Evolutionary conservation across 2,113 vertebrate genomes (phyloP).

Genomic region (Mohoua ochrocephala): DNA sequence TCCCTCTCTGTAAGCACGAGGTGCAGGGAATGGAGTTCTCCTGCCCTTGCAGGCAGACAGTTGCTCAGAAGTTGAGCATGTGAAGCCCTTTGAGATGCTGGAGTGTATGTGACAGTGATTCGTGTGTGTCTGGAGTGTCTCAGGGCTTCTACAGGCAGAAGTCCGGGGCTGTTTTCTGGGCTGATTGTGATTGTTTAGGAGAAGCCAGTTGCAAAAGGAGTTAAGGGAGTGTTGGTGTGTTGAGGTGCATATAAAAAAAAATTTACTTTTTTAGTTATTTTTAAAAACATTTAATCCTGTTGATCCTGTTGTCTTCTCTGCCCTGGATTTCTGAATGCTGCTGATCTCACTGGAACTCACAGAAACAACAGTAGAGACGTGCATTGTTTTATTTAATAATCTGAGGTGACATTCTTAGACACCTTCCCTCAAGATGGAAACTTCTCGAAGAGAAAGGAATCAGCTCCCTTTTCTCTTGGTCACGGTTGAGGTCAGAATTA

Average conservation of each 20-base stretch:
- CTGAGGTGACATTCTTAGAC: background rate
- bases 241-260: background rate
- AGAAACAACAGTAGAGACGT: background rate
- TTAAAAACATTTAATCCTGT: background rate
- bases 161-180: background rate
- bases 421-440: background rate
- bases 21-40: background rate
- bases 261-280: background rate
- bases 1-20: accelerated
- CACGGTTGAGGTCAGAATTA: background rate
- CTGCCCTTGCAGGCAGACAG: background rate
- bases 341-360: background rate
- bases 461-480: background rate
- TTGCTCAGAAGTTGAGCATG: accelerated
- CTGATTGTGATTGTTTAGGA: background rate
- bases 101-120: background rate
- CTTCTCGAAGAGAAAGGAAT: background rate
- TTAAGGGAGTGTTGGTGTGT: background rate
- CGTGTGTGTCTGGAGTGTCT: background rate
- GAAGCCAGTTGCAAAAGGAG: background rate
- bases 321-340: background rate
- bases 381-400: background rate
- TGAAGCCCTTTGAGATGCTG: background rate
- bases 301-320: background rate
- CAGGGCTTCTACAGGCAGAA: background rate